Percentiles rank a stretch among this genome's conserved stretches.
Conservation (phyloP, 2,113 vertebrate species). For the Neolamprologus hecqui region DNA sequence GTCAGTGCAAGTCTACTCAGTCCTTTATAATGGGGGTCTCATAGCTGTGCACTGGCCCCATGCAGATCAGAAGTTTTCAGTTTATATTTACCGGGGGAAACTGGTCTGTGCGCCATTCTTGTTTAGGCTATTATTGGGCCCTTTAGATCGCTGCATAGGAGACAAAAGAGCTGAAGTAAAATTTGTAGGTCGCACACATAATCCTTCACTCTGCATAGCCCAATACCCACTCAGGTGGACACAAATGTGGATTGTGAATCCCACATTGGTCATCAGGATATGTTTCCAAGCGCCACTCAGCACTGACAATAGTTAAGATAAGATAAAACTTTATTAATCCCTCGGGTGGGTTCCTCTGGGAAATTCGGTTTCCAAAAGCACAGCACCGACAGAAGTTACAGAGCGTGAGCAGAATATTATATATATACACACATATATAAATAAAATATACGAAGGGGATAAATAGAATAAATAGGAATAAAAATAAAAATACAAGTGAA, state of each 20-base stretch:
- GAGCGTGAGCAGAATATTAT: no score
- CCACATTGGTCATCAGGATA: not conserved
- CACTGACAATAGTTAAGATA: not conserved
- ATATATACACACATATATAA: no score
- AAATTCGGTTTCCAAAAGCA: no score
- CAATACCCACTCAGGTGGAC: not conserved
- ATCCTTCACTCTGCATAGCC: not conserved
- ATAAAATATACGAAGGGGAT: no score
- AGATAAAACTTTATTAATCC: no score
- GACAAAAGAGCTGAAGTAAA: not conserved
- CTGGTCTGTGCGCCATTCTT: not conserved
- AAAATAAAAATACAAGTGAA: no score
- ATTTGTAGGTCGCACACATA: not conserved
- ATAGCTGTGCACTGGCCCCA: not conserved
- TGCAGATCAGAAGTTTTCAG: not conserved
- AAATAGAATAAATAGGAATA: no score
- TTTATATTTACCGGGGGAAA: fast-evolving
- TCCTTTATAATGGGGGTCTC: not conserved
- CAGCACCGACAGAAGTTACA: no score
- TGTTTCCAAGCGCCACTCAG: not conserved
- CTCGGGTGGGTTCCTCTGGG: no score
- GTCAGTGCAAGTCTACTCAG: not conserved
- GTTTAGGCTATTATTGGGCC: not conserved
- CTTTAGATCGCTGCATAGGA: fast-evolving
- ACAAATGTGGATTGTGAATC: not conserved